phyloP scores from a whole-genome alignment of 2,113 vertebrate species.

The Cacatua alba region DNA sequence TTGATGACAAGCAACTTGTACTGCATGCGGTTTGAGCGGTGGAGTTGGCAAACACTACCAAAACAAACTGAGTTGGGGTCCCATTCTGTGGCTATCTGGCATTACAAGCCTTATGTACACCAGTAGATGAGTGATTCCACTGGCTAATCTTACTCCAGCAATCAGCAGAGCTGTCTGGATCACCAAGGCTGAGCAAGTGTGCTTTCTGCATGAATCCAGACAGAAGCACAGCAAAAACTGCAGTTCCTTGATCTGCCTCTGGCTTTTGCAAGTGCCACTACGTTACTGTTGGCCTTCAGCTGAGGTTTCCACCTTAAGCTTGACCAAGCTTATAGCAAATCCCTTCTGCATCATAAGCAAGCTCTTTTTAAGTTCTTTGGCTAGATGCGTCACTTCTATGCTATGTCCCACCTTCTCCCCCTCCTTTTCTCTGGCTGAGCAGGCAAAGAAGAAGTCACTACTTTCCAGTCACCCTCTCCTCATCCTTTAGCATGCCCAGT shows the following conservation, averaged over 20 bases:
- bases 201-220: not conserved
- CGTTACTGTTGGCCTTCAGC: not conserved
- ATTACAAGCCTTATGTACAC: not conserved
- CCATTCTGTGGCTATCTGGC: not conserved
- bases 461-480: not conserved
- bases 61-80: not conserved
- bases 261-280: not conserved
- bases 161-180: not conserved
- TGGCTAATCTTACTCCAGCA: not conserved
- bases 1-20: accelerated
- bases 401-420: not conserved
- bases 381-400: not conserved
- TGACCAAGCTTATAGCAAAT: not conserved
- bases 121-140: not conserved
- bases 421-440: not conserved
- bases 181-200: not conserved
- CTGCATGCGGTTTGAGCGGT: accelerated
- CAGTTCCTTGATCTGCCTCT: not conserved
- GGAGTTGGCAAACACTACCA: not conserved
- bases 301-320: not conserved
- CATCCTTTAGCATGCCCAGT: accelerated
- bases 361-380: not conserved
- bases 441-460: not conserved
- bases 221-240: not conserved
- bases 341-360: not conserved